Conservation (phyloP, 2,888 invertebrate species). For the Mythimna ferrago region DNA sequence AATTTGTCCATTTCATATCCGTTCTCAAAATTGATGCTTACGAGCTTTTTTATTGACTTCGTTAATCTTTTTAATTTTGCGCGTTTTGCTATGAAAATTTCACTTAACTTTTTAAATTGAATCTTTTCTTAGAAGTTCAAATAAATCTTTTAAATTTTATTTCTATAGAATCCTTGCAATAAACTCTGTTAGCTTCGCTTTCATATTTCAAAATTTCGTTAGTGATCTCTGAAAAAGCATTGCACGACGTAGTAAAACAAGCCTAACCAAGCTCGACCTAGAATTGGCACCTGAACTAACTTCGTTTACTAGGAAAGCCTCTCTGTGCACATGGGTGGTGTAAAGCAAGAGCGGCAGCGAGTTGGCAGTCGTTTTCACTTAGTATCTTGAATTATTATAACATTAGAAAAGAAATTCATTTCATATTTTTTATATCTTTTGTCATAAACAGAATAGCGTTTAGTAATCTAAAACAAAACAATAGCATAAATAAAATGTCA, state of each 20-base stretch:
- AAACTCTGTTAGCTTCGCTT: slow-evolving; percentile 23
- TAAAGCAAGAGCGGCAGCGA: slow-evolving; percentile 59
- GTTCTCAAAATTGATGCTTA: slow-evolving; percentile 3
- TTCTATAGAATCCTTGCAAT: background rate
- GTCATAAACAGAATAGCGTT: fast-evolving
- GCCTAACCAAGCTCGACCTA: slow-evolving; percentile 75
- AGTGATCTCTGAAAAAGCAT: slow-evolving; percentile 63
- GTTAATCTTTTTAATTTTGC: slow-evolving; percentile 25
- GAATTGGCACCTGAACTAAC: slow-evolving; percentile 85
- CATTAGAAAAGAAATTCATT: no score
- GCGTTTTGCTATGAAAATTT: background rate
- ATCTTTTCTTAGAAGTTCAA: background rate
- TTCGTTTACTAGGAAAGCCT: slow-evolving; percentile 81
- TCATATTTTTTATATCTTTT: background rate
- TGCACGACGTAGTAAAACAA: slow-evolving; percentile 73
- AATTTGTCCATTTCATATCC: slow-evolving; percentile 9
- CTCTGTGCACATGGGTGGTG: slow-evolving; percentile 66
- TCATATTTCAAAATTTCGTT: slow-evolving; percentile 52
- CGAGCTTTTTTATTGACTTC: background rate
- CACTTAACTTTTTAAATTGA: background rate
- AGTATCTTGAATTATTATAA: background rate
- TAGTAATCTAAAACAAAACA: background rate
- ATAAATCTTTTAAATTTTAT: slow-evolving; percentile 8
- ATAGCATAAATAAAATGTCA: background rate
- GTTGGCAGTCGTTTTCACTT: background rate